Evolutionary conservation across 2,797 vertebrate species (phyloP).

Genomic region (Poecile montanus): DNA sequence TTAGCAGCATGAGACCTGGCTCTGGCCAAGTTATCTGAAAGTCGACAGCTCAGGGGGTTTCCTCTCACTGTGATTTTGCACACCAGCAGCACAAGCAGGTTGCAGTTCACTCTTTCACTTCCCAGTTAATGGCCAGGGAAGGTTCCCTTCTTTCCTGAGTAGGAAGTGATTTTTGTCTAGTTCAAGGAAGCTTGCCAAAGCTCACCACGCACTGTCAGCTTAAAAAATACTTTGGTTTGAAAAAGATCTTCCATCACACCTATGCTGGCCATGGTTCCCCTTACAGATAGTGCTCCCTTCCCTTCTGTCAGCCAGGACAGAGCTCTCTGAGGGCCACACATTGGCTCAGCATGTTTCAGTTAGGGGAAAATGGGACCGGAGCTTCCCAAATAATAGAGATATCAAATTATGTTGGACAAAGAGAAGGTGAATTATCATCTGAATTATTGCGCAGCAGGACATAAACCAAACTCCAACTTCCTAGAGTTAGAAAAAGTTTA

Average conservation of each 20-base stretch:
- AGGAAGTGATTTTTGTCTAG: constrained; percentile 5
- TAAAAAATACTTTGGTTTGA: constrained; percentile 15
- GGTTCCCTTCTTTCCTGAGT: neutral
- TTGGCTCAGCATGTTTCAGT: neutral
- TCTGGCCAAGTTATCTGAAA: neutral
- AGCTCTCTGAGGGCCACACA: neutral
- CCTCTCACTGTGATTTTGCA: neutral
- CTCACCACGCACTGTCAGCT: neutral
- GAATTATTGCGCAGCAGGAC: constrained; percentile 53
- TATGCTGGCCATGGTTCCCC: neutral
- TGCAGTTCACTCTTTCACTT: constrained; percentile 39
- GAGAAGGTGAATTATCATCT: constrained; percentile 37
- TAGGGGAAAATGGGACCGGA: neutral
- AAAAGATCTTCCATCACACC: constrained; percentile 10
- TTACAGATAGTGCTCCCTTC: neutral
- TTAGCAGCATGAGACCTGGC: neutral
- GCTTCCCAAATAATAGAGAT: constrained; percentile 53
- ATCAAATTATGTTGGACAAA: constrained; percentile 43
- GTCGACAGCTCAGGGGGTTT: neutral
- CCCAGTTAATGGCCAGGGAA: constrained; percentile 2
- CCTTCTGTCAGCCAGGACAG: neutral
- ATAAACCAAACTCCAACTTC: constrained; percentile 60
- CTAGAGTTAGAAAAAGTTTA: constrained; percentile 49
- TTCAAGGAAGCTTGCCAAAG: constrained; percentile 18
- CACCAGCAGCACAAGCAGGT: neutral